Percentiles rank a stretch among this genome's conserved stretches.
These are phyloP conservation scores for Holcopasites calliopsidis DNA, from an alignment of 1,140 invertebrate species.

Conservation along the genomic window DNA sequence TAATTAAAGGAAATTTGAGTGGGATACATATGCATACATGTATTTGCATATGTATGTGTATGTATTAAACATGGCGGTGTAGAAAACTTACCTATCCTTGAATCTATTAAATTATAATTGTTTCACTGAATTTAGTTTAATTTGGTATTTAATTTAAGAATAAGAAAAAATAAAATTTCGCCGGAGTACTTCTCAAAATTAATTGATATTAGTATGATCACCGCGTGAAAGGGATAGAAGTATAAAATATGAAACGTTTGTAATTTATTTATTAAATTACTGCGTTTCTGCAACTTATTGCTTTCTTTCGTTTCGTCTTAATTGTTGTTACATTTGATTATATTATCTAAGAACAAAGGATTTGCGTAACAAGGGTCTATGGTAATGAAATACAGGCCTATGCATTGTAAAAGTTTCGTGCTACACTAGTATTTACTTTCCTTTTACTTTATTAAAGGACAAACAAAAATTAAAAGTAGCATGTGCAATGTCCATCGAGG, in stretches of 20 bases:
- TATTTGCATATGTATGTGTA: not conserved
- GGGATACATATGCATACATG: not conserved
- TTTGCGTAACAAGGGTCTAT: slow-evolving; percentile 1
- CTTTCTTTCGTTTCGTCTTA: not conserved
- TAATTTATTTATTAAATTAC: slow-evolving; percentile 21
- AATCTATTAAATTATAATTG: slow-evolving; percentile 15
- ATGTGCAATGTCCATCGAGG: not conserved
- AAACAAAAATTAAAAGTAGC: not conserved
- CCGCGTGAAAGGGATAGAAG: not conserved
- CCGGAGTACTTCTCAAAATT: too few species aligned
- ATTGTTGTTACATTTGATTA: slow-evolving; percentile 13
- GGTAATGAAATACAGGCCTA: slow-evolving; percentile 22
- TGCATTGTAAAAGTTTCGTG: not conserved
- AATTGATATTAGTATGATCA: not conserved
- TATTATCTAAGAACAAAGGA: slow-evolving; percentile 11
- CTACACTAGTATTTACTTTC: not conserved
- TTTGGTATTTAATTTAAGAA: too few species aligned
- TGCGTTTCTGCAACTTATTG: slow-evolving; percentile 1
- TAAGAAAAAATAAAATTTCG: too few species aligned
- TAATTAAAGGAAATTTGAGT: too few species aligned
- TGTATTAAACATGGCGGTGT: not conserved
- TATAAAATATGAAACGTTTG: slow-evolving; percentile 10
- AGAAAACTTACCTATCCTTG: slow-evolving; percentile 12
- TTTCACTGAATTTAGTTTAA: slow-evolving; percentile 27
- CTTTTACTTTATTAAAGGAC: not conserved